Base-by-base conservation (phyloP, 2,888 invertebrate genomes). In the Sesia bembeciformis region DNA sequence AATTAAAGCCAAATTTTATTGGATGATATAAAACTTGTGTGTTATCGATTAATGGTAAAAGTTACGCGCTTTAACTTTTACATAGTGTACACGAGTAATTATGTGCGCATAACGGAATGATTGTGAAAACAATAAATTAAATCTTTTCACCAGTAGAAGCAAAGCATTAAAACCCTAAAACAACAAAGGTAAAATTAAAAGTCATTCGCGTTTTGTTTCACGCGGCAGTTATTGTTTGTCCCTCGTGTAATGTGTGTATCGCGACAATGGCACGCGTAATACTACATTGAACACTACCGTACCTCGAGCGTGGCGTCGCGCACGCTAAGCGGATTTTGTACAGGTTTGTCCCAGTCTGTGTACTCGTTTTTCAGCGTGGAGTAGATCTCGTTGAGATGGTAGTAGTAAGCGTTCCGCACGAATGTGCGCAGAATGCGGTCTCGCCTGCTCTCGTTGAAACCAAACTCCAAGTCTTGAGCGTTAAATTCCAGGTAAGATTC, bases 331-430 rank as follows among this genome's bases (percentile, higher is more conserved):
- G 96, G 95, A 80, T 95, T 96, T 70, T 96, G 94, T 64, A 96
- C 94, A 3, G 96, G 95, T 67, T 94, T 93, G 81, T 96, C 97
- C 98, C 98, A 98, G 82, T 98, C 97, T 57, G 97, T 98, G 85
- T 98, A 98, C 83, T 98, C 97, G 81, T 98, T 98, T 83, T 95
- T 91, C 67, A 98, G 91, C 54, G 98, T 97, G 54, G 97, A 97
- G 83, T 96, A 96, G 74, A 97, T 97, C 90, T 98, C 98, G 84
- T 97, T 97, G 67, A 98, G 92, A 85, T 98, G 98, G 87, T 95
- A 98, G 76, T 95, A 95, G 86, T 96, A 98, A 56, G 97, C 94
- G 89, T 98, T 98, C 62, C 98, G 93, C 60, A 98, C 97, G 83
- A 96, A 95, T 52, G 97, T 97, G 86, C 98, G 91, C 66, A 97